Conservation (phyloP, 1,140 invertebrate species). For the Dreissena polymorpha region DNA sequence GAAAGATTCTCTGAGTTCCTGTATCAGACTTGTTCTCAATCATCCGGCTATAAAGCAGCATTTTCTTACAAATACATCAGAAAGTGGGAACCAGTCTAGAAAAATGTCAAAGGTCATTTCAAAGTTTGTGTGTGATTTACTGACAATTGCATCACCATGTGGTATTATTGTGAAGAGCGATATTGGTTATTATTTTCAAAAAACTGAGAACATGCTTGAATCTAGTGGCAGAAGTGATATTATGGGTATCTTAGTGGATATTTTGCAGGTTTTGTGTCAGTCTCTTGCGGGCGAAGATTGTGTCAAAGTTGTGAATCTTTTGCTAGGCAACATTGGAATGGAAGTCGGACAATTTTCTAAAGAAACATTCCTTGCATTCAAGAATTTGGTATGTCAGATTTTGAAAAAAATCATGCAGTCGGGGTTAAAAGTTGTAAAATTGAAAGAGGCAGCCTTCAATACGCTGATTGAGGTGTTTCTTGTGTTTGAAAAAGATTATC, state of each 20-base stretch:
- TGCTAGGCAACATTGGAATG: too few species aligned
- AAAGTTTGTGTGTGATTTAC: constrained; percentile 17
- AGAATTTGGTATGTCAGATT: too few species aligned
- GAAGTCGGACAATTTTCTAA: too few species aligned
- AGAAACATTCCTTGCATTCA: too few species aligned
- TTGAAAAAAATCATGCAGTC: background rate
- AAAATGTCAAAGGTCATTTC: constrained; percentile 15
- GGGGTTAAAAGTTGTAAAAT: background rate
- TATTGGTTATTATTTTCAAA: too few species aligned
- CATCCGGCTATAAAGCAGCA: constrained; percentile 20
- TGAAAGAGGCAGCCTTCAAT: constrained; percentile 8
- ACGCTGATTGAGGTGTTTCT: constrained; percentile 14
- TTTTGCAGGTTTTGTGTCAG: too few species aligned
- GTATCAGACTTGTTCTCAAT: constrained; percentile 25
- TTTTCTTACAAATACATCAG: constrained; percentile 4
- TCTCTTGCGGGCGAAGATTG: too few species aligned
- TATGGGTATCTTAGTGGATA: too few species aligned
- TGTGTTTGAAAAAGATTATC: background rate
- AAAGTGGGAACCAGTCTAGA: constrained; percentile 13
- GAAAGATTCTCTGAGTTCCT: background rate
- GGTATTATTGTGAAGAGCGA: too few species aligned
- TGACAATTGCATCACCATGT: background rate
- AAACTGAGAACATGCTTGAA: too few species aligned
- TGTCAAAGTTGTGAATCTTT: too few species aligned
- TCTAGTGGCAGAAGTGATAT: too few species aligned